Evolutionary conservation across 2,888 invertebrate species (phyloP), one percentile per base, ranked within the genome.

Genomic region (Spisula solida): DNA sequence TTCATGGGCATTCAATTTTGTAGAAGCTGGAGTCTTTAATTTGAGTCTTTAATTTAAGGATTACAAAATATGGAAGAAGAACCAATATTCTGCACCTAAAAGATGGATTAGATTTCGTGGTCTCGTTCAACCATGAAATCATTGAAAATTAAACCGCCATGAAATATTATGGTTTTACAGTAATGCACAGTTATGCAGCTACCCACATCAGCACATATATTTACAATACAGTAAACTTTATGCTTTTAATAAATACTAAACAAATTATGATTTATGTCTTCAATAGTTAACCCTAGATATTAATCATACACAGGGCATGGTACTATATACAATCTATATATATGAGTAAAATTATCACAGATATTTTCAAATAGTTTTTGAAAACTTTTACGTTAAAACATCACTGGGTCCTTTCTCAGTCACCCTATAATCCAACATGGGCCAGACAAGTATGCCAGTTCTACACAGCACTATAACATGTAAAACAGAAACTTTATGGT

Each of bases 291-390:
- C 20, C 25, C 60, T 25, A 66, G 10, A 6, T 66, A 66, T n/a
- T n/a, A n/a, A 66, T n/a, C 60, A 25, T 66, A 66, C 60, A 25
- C n/a, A 66, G n/a, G n/a, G n/a, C 12, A 66, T 25, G 60, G 25
- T 66, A 66, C n/a, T 66, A 25, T 66, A 25, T 66, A 66, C 60
- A 66, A 66, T 66, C 5, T 66, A 25, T 25, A 66, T 66, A n/a
- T 25, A 10, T 14, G 12, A 51, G 12, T 12, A 16, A 8, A 51
- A 16, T 8, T 51, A 51, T 51, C 51, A 51, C 60, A 66, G 60
- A 66, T 12, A 25, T 14, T 25, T 66, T 66, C 10, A 25, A 66
- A 66, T n/a, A n/a, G 60, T 66, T 66, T 25, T 25, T 25, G 20
- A 56, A n/a, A 56, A 56, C 56, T 56, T 20, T n/a, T 20, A n/a